Evolutionary conservation across 2,888 invertebrate species (phyloP), one percentile per base, ranked within the genome.

Genomic region (Amphipyra tragopoginis): DNA sequence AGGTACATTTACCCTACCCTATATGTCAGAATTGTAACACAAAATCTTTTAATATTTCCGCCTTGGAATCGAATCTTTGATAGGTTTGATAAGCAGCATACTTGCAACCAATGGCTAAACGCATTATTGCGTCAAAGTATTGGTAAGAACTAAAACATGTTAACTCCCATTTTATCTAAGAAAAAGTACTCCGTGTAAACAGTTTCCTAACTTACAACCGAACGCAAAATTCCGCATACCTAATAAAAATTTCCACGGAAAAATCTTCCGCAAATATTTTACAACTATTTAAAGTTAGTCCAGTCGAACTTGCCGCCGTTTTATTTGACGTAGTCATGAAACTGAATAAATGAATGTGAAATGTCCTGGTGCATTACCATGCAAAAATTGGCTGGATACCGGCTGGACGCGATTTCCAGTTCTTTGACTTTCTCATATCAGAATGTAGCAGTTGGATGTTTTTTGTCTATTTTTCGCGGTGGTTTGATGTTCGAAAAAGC

Each of bases 301-400:
- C 55, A 47, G 65, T 52, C 57, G 50, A 73, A 78, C 66, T 67
- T 74, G 15, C 53, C 39, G 63, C 63, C 72, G 61, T 73, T 77
- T 72, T 75, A 77, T 77, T 81, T 68, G 67, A 72, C 59, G 63
- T 70, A 47, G 75, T 70, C 80, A 80, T 70, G 79, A 75, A 78
- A 74, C 59, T 72, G 82, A 69, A 83, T 81, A 75, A 60, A 80
- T 81, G 80, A 72, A 81, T 81, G 48, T 53, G 43, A 56, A 80
- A 70, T 75, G 34, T 61, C 26, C 48, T 44, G 8, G 38, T 66
- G 59, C 72, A 77, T 66, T 72, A 50, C 55, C 15, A 72, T 77
- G 65, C 58, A 66, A 72, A 68, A 74, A 64, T 55, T 67, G 33
- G 43, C 36, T 57, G 60, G 44, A 68, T 68, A 40, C 39, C 68